A percentile compares a stretch with the other conserved stretches of the same genome.
Evolutionary conservation across 2,888 invertebrate species (phyloP).

Genomic region (Liopterus haemorrhoidalis): DNA sequence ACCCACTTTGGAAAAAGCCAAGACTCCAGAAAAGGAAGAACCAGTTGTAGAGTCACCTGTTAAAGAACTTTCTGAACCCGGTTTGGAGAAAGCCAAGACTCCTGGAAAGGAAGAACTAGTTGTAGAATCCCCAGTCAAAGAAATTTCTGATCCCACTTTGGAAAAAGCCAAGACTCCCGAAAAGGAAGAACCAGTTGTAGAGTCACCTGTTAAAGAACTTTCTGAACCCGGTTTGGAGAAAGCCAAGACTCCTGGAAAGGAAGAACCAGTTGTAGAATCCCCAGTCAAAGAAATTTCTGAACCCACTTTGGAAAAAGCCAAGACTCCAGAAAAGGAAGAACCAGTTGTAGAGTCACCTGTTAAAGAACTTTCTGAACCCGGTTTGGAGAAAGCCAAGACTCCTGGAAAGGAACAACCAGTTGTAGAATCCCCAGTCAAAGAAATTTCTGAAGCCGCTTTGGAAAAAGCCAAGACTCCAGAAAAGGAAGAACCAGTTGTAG

Average conservation of each 20-base stretch:
- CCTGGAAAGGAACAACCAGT: no score
- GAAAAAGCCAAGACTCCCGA: not conserved
- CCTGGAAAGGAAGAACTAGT: no score
- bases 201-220: conserved; percentile 13
- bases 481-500: not conserved
- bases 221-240: conserved; percentile 6
- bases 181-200: conserved; percentile 1
- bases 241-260: conserved; percentile 4
- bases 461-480: conserved; percentile 6
- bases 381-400: no score
- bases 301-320: conserved; percentile 8
- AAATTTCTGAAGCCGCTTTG: conserved; percentile 2
- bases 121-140: conserved; percentile 1
- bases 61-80: no score
- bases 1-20: no score
- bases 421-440: conserved; percentile 14
- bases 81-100: no score
- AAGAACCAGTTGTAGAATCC: conserved; percentile 2
- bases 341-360: conserved; percentile 9
- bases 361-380: conserved; percentile 1
- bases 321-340: conserved; percentile 9
- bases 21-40: no score
- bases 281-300: not conserved
- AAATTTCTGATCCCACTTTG: not conserved
- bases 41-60: no score